Evolutionary conservation across 2,888 invertebrate species (phyloP).

Genomic region (Gymnosoma rotundatum): DNA sequence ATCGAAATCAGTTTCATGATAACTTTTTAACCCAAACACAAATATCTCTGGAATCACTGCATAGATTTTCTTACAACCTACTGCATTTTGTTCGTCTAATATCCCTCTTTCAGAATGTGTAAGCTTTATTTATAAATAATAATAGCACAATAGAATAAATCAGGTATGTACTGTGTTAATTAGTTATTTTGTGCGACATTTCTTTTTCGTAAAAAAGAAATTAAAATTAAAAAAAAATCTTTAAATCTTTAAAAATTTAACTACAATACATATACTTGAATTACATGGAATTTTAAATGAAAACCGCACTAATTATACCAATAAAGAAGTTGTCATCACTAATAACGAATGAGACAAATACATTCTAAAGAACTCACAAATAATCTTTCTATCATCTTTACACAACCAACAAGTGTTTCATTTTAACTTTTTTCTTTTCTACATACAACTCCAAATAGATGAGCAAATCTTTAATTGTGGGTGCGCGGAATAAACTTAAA

Average conservation of each 20-base stretch:
- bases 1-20: no score
- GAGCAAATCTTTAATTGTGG: no score
- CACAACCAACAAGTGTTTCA: background rate
- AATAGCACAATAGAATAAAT: no score
- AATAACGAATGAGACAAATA: background rate
- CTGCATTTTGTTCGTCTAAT: no score
- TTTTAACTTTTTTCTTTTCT: background rate
- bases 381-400: background rate
- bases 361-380: background rate
- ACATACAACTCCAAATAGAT: background rate
- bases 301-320: background rate
- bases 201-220: background rate
- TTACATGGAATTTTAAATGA: background rate
- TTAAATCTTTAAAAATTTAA: background rate
- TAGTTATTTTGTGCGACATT: background rate
- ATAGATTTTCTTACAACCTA: no score
- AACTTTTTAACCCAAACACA: no score
- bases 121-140: no score
- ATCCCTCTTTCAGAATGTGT: no score
- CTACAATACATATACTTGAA: background rate
- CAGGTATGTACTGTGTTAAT: background rate
- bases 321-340: background rate
- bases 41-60: no score
- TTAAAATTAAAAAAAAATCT: background rate
- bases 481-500: no score